phyloP scores from a whole-genome alignment of 2,113 vertebrate genomes.

The Nerophis lumbriciformis region DNA sequence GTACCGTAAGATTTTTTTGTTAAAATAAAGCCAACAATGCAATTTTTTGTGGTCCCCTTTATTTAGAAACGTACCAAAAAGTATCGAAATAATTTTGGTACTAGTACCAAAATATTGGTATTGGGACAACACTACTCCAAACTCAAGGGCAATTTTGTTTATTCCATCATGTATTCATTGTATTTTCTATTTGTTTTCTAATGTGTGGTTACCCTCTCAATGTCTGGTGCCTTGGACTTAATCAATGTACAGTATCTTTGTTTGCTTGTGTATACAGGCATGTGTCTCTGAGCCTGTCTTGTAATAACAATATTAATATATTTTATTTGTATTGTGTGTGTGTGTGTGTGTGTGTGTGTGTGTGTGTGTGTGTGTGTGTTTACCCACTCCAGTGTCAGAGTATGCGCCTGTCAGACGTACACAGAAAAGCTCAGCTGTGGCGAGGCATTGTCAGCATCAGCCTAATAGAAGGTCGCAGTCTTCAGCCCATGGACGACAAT shows the following conservation, averaged over 20 bases:
- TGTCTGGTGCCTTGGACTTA: not conserved
- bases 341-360: constrained; percentile 14
- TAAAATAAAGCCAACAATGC: no score
- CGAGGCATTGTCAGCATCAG: constrained; percentile 93
- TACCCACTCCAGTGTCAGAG: constrained; percentile 83
- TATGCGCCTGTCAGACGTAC: constrained; percentile 86
- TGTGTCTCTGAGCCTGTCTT: not conserved
- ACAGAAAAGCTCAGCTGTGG: constrained; percentile 92
- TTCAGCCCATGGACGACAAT: constrained; percentile 91
- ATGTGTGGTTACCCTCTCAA: not conserved
- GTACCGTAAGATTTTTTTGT: no score
- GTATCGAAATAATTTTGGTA: not conserved
- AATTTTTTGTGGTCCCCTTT: no score
- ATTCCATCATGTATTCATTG: constrained; percentile 21
- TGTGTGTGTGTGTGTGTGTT: constrained; percentile 23
- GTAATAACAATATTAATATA: not conserved
- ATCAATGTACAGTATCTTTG: not conserved
- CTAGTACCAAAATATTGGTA: not conserved
- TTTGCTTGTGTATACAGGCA: not conserved
- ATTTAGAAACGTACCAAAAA: not conserved
- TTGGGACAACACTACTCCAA: not conserved
- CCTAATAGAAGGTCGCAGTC: constrained; percentile 84
- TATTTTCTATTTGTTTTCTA: constrained; percentile 7
- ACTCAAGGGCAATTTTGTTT: constrained; percentile 7
- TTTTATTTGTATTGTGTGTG: not conserved